Evolutionary conservation across 2,113 vertebrate species (phyloP).

Genomic region (Centropristis striata): DNA sequence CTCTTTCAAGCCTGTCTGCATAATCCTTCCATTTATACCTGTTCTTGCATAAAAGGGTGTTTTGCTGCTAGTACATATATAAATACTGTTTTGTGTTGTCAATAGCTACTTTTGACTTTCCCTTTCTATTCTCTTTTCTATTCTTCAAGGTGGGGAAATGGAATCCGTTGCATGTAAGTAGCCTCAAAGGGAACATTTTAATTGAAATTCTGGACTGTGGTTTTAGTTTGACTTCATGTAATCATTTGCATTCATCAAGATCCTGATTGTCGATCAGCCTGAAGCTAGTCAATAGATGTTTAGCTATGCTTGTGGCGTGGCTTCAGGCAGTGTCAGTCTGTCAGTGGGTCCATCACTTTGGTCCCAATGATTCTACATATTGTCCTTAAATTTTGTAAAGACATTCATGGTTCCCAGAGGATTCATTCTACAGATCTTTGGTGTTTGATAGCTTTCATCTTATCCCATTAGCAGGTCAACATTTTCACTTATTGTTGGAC

Average conservation of each 20-base stretch:
- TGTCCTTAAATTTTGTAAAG: background rate
- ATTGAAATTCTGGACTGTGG: background rate
- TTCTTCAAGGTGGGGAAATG: slow-evolving; percentile 93
- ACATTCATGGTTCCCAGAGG: background rate
- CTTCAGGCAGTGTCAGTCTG: background rate
- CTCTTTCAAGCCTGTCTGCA: background rate
- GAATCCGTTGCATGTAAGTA: slow-evolving; percentile 98
- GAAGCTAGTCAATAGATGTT: background rate
- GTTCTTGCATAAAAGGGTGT: background rate
- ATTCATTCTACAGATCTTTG: background rate
- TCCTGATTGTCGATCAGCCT: background rate
- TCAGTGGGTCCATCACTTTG: background rate
- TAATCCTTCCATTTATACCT: slow-evolving; percentile 15
- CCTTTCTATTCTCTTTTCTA: slow-evolving; percentile 57
- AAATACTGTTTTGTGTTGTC: slow-evolving; percentile 32
- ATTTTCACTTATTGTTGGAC: too few relatives aligned
- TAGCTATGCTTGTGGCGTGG: background rate
- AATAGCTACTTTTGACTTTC: slow-evolving; percentile 38
- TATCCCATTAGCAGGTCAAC: background rate
- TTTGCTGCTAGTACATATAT: background rate
- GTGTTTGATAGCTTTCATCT: background rate
- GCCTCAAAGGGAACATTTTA: slow-evolving; percentile 1
- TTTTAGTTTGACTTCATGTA: slow-evolving; percentile 1
- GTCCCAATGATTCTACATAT: too few relatives aligned
- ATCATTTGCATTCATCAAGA: background rate